Evolutionary conservation across 2,888 invertebrate species (phyloP), one percentile per base, ranked within the genome.

Genomic region (Eupithecia subfuscata): DNA sequence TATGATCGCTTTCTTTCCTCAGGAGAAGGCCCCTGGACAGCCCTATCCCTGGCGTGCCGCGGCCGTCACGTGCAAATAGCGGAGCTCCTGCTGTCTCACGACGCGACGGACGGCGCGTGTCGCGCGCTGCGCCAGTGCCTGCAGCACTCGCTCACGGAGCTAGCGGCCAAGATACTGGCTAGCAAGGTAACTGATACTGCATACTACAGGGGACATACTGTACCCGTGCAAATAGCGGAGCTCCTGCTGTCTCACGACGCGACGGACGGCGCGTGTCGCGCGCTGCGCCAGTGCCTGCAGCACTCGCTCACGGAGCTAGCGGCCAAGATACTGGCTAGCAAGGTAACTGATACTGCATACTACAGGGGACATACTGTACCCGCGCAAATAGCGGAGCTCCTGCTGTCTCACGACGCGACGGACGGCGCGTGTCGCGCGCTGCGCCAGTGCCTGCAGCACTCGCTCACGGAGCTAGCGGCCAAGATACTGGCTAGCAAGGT

Each of bases 81-180:
- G n/a, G 97, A 98, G 85, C 89, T 97, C 72, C 91, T 99, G 69
- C 91, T 99, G 71, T 96, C 96, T 82, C 96, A 97, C 86, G 98
- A 98, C 30, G 99, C 99, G 0, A 94, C 97, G 30, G 99, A 99
- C 95, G 97, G 98, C 76, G 97, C 97, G 77, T 97, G 97, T 75
- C 95, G 96, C 81, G 99, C 99, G 5, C 70, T 76, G 25, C 63
- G 70, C 48, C 97, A 98, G 79, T 97, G 98, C 8, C 37, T 77
- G 97, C 97, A 1, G 92, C 95, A 96, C 82, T 96, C 96, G 25
- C 97, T 98, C 85, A 74, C 82, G 0, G 90, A 90, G 0, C 96
- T 98, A 9, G 96, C 97, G 11, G 97, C 98, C 18, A 97, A 97
- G 81, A 93, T 99, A 37, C 94, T 99, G n/a, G 97, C 98, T 1